Percentiles rank a stretch among this genome's conserved stretches.
Conservation (phyloP, 2,113 vertebrate species). For the Ictidomys tridecemlineatus region DNA sequence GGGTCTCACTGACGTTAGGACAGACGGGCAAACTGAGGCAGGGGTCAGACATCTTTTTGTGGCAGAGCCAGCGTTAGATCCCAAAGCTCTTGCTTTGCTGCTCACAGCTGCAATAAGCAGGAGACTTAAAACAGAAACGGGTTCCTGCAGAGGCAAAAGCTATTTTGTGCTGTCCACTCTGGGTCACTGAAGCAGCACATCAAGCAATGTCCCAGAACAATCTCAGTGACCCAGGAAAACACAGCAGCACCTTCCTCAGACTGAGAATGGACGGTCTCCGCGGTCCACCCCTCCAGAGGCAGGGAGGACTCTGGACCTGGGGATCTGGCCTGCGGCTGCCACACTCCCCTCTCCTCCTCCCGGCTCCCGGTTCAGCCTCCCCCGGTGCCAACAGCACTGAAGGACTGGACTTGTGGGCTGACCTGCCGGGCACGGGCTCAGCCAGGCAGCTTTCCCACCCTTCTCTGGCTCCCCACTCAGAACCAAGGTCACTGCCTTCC, state of each 20-base stretch:
- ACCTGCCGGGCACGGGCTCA: neutral
- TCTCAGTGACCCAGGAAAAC: neutral
- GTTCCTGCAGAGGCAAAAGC: neutral
- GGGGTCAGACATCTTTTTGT: neutral
- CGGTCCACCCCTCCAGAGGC: neutral
- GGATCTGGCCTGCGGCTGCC: neutral
- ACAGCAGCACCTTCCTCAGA: neutral
- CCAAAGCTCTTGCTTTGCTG: neutral
- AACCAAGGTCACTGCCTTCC: neutral
- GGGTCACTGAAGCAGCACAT: neutral
- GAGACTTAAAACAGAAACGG: neutral
- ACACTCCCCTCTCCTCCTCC: neutral
- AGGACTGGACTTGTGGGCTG: neutral
- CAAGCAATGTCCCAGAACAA: neutral
- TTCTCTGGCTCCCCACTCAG: neutral
- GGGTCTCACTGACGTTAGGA: neutral
- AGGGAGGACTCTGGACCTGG: neutral
- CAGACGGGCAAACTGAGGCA: conserved; percentile 38
- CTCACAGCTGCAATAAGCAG: neutral
- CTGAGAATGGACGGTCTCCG: neutral
- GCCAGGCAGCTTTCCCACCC: neutral
- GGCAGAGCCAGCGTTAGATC: neutral
- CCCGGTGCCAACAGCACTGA: neutral
- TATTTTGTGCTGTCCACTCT: neutral
- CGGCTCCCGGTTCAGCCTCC: neutral